A percentile compares a stretch with the other conserved stretches of the same genome.
phyloP scores from a whole-genome alignment of 2,797 vertebrate species.

The Moxostoma hubbsi region DNA sequence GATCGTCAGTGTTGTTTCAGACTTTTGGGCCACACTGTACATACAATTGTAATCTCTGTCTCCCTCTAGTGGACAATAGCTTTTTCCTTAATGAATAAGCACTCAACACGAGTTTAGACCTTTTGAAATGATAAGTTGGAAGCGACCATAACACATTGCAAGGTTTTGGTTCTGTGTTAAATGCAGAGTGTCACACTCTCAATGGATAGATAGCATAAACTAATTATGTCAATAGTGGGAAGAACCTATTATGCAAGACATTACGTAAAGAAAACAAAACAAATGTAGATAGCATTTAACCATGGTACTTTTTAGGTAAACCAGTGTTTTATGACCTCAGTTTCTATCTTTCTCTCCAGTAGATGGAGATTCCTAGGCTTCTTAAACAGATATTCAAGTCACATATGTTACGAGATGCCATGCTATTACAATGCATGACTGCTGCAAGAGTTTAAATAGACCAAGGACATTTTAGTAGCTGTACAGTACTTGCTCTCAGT shows the following conservation, averaged over 20 bases:
- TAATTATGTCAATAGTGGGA: not conserved
- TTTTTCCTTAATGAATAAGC: too few species aligned
- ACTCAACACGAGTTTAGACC: too few species aligned
- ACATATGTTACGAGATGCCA: not conserved
- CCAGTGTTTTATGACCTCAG: not conserved
- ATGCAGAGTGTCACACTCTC: not conserved
- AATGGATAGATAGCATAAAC: not conserved
- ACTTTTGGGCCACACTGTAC: too few species aligned
- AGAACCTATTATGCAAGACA: not conserved
- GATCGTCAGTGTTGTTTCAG: too few species aligned
- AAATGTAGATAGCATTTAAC: not conserved
- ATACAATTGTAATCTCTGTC: slow-evolving; percentile 39
- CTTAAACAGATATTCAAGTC: not conserved
- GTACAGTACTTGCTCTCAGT: not conserved
- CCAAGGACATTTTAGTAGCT: slow-evolving; percentile 7
- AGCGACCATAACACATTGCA: not conserved
- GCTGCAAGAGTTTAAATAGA: slow-evolving; percentile 28
- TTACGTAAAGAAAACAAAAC: not conserved
- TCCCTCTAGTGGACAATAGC: slow-evolving; percentile 52
- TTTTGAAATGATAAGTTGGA: not conserved
- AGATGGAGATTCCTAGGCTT: not conserved
- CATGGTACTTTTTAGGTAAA: not conserved
- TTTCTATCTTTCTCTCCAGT: not conserved
- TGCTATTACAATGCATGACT: slow-evolving; percentile 18
- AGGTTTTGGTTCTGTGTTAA: not conserved